Evolutionary conservation across 2,797 vertebrate genomes (phyloP).

Genomic region (Lerista edwardsae): DNA sequence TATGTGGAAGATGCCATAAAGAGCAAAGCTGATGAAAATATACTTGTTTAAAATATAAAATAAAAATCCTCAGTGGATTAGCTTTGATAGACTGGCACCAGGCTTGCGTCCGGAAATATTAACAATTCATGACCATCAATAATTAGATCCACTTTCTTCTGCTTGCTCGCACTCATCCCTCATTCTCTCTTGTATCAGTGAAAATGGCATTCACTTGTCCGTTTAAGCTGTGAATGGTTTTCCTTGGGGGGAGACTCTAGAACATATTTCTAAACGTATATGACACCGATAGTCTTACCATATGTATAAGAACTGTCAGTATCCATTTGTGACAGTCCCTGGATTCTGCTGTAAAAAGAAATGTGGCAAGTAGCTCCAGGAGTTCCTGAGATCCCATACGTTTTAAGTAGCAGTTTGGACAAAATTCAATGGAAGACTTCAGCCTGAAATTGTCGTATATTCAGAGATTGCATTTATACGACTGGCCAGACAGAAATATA

Average conservation of each 20-base stretch:
- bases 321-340: background rate
- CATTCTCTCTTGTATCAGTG: background rate
- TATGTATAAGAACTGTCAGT: background rate
- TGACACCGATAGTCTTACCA: background rate
- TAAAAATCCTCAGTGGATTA: constrained; percentile 34
- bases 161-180: constrained; percentile 12
- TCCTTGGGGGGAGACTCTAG: background rate
- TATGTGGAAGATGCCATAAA: background rate
- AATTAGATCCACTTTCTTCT: constrained; percentile 43
- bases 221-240: background rate
- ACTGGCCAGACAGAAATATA: background rate
- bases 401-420: background rate
- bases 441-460: background rate
- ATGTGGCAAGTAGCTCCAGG: background rate
- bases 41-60: background rate
- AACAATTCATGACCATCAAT: constrained; percentile 6
- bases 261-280: constrained; percentile 7
- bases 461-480: background rate
- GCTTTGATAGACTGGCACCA: constrained; percentile 51
- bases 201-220: background rate
- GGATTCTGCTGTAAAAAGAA: background rate
- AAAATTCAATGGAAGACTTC: background rate
- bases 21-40: constrained; percentile 24
- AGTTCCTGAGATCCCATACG: background rate
- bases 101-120: constrained; percentile 53